These are phyloP conservation scores for Sinocyclocheilus anophthalmus DNA, from an alignment of 2,113 vertebrate genomes.

Conservation along the genomic window DNA sequence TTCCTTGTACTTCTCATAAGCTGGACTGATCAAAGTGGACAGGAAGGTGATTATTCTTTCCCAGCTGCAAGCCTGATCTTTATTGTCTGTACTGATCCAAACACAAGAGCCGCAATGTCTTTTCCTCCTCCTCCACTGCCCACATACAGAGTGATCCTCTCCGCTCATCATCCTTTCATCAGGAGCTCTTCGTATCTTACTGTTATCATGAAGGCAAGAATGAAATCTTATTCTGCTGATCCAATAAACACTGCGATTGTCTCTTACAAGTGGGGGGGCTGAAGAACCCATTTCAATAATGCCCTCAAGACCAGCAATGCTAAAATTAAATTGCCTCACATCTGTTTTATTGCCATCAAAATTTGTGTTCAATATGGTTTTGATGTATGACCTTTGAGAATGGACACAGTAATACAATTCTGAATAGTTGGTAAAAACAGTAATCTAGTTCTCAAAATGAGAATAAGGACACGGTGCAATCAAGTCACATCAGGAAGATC, in stretches of 20 bases:
- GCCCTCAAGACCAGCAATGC: background rate
- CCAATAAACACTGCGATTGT: background rate
- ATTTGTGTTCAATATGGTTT: conserved; percentile 1
- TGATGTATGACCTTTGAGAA: conserved; percentile 1
- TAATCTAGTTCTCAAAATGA: background rate
- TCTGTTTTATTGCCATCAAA: conserved; percentile 5
- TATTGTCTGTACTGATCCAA: conserved; percentile 18
- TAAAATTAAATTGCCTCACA: background rate
- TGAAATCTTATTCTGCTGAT: background rate
- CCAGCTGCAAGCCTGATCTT: conserved; percentile 16
- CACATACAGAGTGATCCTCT: conserved; percentile 27
- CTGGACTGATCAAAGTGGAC: background rate
- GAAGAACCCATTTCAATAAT: conserved; percentile 13
- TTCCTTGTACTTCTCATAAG: background rate
- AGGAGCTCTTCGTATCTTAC: background rate
- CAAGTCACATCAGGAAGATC: background rate
- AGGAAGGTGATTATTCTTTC: conserved; percentile 7
- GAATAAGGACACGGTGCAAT: background rate
- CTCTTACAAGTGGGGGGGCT: conserved; percentile 11
- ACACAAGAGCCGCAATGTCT: background rate
- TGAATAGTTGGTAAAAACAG: background rate
- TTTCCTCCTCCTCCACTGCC: conserved; percentile 18
- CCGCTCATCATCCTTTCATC: conserved; percentile 32
- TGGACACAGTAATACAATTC: background rate
- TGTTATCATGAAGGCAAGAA: background rate